Conservation (phyloP, 2,888 invertebrate genomes). For the Drepanosiphum platanoidis region DNA sequence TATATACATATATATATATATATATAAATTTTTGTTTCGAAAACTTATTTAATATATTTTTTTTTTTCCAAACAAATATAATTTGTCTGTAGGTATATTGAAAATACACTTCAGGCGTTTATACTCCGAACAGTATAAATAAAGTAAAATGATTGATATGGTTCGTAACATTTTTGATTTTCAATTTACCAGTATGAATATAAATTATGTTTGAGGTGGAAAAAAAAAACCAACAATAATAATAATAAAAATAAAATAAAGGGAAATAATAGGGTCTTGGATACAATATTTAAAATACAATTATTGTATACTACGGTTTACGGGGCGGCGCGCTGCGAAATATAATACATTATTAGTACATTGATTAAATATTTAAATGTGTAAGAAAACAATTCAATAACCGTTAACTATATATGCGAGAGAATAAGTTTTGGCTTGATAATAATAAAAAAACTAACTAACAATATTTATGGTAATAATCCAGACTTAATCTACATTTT, state of each 20-base stretch:
- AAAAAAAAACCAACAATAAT: background rate
- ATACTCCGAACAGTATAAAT: conserved; percentile 12
- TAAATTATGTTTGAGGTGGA: conserved; percentile 22
- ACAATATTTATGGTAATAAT: conserved; percentile 26
- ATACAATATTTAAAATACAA: background rate
- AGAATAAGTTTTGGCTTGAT: background rate
- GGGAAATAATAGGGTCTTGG: background rate
- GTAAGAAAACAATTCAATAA: background rate
- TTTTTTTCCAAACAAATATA: conserved; percentile 25
- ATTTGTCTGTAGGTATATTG: conserved; percentile 35
- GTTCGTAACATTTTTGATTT: conserved; percentile 47
- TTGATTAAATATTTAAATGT: conserved; percentile 15
- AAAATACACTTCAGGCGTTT: conserved; percentile 18
- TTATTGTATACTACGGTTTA: background rate
- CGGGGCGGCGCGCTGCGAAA: background rate
- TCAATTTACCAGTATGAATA: conserved; percentile 48
- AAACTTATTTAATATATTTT: conserved; percentile 44
- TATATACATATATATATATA: background rate
- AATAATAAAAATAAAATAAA: conserved; percentile 5
- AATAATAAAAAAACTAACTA: background rate
- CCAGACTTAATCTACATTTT: conserved; percentile 36
- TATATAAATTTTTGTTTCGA: background rate
- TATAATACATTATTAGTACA: background rate
- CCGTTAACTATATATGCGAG: background rate
- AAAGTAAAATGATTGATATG: conserved; percentile 47